phyloP scores from a whole-genome alignment of 2,888 invertebrate species.

The Aplocera efformata region DNA sequence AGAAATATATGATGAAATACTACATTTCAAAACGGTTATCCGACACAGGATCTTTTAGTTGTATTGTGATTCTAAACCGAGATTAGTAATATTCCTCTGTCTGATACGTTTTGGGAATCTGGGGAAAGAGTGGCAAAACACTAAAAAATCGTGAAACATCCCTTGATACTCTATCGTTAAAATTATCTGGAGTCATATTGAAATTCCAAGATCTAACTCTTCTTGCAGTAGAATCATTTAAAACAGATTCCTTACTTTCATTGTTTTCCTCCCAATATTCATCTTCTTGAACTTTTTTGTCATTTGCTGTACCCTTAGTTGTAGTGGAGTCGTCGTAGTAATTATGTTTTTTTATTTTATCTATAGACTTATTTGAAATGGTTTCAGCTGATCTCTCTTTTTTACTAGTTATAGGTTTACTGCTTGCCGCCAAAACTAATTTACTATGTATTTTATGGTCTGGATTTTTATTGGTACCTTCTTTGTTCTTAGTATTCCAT shows the following conservation, averaged over 20 bases:
- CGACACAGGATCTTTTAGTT: too few species aligned
- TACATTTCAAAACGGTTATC: too few species aligned
- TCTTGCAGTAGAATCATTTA: constrained; percentile 32
- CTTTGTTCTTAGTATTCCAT: constrained; percentile 5
- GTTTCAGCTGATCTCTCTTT: constrained; percentile 29
- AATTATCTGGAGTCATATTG: constrained; percentile 34
- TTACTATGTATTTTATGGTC: constrained; percentile 33
- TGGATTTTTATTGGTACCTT: constrained; percentile 7
- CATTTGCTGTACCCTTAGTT: constrained; percentile 30
- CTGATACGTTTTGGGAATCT: constrained; percentile 22
- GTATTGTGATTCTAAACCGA: too few species aligned
- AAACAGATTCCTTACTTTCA: constrained; percentile 41
- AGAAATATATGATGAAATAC: too few species aligned
- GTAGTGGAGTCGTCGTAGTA: constrained; percentile 47
- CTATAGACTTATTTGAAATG: constrained; percentile 29
- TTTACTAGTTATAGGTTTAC: constrained; percentile 23
- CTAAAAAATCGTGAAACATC: constrained; percentile 39
- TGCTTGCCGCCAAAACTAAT: constrained; percentile 20
- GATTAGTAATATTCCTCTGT: background rate
- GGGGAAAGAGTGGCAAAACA: constrained; percentile 53
- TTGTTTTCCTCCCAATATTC: constrained; percentile 43
- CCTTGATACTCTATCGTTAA: constrained; percentile 36
- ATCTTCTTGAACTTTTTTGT: constrained; percentile 29
- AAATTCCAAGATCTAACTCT: constrained; percentile 44
- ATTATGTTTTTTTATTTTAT: constrained; percentile 41